Base-by-base conservation (phyloP, 2,113 vertebrate species). In the Thalassarche chlororhynchos region DNA sequence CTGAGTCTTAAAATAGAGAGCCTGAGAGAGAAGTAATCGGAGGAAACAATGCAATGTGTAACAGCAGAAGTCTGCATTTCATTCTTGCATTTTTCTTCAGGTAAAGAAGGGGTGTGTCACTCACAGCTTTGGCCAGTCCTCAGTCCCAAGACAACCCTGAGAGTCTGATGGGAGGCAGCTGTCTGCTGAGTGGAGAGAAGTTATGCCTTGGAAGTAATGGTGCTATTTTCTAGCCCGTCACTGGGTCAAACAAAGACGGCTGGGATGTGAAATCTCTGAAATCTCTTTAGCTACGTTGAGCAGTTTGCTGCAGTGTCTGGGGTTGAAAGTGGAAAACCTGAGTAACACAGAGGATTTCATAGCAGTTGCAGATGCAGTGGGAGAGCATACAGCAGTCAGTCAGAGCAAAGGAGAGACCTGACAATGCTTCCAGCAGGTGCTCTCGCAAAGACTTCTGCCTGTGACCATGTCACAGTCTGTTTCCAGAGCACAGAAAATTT, bases 381-480 rank as follows among this genome's bases (percentile, higher is more conserved):
- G 34, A 81, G 34, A 77, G 8, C 4, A 31, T 26, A 46, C 4
- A 52, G 34, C 14, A 31, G n/a, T 17, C 10, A 49, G 42, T 36
- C 20, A 26, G 17, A 72, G 15, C 2, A 54, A 71, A 76, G 12
- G 9, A 64, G 18, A 71, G 29, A 52, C 6, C 23, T 71, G 8
- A 57, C 5, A 34, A 14, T 34, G 6, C 12, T 68, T 68, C 19
- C 17, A 72, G 34, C 8, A 40, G 21, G 12, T 52, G 34, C 13
- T 66, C 40, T 42, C 34, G 3, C 57, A 19, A n/a, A 66, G 10
- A 24, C 20, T 71, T 15, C 24, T 66, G 5, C 24, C 16, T 3
- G 0, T 52, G 44, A 32, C 16, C 5, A 8, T 6, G 10, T 31
- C 25, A 12, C 10, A 6, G 0, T 29, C 51, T 20, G 23, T 76